Evolutionary conservation across 2,888 invertebrate genomes (phyloP).

Genomic region (Criorhina ranunculi): DNA sequence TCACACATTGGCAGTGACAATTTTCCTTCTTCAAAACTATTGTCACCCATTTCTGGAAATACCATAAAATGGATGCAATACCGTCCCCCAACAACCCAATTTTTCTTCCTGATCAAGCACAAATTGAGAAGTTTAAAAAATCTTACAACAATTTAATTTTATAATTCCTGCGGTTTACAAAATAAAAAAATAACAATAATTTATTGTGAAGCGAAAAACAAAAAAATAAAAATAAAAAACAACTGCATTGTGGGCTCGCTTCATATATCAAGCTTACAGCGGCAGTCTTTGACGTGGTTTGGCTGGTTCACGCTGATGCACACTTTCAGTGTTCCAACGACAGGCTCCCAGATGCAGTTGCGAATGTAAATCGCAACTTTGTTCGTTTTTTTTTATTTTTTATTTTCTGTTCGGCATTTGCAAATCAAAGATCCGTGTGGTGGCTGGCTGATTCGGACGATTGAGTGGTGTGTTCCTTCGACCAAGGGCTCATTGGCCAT

Average conservation of each 20-base stretch:
- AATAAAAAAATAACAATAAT: slow-evolving; percentile 61
- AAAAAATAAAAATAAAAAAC: slow-evolving; percentile 4
- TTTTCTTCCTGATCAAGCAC: background rate
- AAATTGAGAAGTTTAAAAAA: slow-evolving; percentile 31
- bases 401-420: slow-evolving; percentile 54
- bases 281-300: slow-evolving; percentile 75
- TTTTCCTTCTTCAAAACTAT: no score
- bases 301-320: slow-evolving; percentile 73
- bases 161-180: slow-evolving; percentile 68
- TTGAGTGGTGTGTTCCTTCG: slow-evolving; percentile 18
- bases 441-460: slow-evolving; percentile 49
- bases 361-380: slow-evolving; percentile 70
- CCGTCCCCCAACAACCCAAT: background rate
- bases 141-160: slow-evolving; percentile 65
- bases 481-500: slow-evolving; percentile 56
- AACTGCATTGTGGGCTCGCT: slow-evolving; percentile 48
- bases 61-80: no score
- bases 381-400: slow-evolving; percentile 7
- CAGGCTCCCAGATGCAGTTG: slow-evolving; percentile 72
- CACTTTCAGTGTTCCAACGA: slow-evolving; percentile 75
- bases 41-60: no score
- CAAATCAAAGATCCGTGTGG: slow-evolving; percentile 71
- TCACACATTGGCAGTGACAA: no score
- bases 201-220: slow-evolving; percentile 52
- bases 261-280: slow-evolving; percentile 67